Conservation (phyloP, 1,140 invertebrate species). For the Plodia interpunctella region DNA sequence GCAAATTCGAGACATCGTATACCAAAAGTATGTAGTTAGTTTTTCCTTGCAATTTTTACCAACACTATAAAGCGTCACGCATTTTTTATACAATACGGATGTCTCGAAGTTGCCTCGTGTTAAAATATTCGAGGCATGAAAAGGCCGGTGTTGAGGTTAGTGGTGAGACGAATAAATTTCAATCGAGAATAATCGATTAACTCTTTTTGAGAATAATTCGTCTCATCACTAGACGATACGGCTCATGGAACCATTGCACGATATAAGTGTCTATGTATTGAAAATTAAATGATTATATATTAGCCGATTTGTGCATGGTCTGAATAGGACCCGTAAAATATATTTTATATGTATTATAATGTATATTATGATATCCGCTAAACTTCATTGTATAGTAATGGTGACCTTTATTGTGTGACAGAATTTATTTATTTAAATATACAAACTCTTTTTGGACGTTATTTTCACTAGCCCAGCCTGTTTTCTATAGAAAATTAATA, state of each 20-base stretch:
- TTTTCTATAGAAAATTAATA: conserved; percentile 21
- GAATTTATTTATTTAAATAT: conserved; percentile 54
- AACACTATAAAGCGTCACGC: neutral
- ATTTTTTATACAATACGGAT: neutral
- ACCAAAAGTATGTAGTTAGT: conserved; percentile 9
- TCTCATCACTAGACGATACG: too few species aligned
- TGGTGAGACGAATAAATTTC: too few species aligned
- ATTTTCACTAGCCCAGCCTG: conserved; percentile 22
- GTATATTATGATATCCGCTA: conserved; percentile 19
- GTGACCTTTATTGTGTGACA: conserved; percentile 68
- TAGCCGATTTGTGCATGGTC: neutral
- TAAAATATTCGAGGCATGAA: neutral
- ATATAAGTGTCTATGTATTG: too few species aligned
- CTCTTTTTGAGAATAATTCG: too few species aligned
- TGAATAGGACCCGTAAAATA: conserved; percentile 22
- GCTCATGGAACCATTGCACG: too few species aligned
- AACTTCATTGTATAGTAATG: conserved; percentile 50
- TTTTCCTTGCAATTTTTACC: conserved; percentile 5
- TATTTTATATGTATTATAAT: conserved; percentile 19
- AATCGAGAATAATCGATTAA: too few species aligned
- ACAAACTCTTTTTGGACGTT: conserved; percentile 26
- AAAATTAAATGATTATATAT: neutral
- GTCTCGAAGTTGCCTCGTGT: neutral
- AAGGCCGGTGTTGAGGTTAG: neutral
- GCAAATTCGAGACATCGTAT: neutral